Evolutionary conservation across 2,797 vertebrate genomes (phyloP).

Genomic region (Coregonus ussuriensis): DNA sequence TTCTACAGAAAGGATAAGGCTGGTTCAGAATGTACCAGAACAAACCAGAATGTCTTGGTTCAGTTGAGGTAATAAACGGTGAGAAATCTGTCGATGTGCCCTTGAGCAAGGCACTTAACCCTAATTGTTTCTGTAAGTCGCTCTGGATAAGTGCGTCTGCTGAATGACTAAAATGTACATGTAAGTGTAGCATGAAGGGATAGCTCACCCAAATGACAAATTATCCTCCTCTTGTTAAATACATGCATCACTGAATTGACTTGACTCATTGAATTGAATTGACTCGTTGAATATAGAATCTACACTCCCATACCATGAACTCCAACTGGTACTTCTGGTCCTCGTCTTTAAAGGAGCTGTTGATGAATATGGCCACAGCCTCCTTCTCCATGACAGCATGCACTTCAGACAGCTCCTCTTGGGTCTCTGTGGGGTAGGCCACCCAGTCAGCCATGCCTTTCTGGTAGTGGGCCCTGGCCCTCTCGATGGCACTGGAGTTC

Average conservation of each 20-base stretch:
- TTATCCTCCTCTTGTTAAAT: not conserved
- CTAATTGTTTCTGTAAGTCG: no score
- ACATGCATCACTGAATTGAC: not conserved
- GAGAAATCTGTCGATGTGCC: no score
- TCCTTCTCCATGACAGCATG: conserved; percentile 48
- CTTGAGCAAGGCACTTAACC: no score
- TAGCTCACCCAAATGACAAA: not conserved
- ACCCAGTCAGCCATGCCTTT: conserved; percentile 28
- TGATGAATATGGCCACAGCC: conserved; percentile 53
- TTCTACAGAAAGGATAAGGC: not conserved
- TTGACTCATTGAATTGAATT: no score
- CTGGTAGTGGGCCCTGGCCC: conserved; percentile 50
- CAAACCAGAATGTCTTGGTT: not conserved
- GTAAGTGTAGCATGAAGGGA: not conserved
- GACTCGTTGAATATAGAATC: not conserved
- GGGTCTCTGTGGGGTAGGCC: conserved; percentile 46
- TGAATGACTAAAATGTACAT: no score
- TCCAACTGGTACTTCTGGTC: conserved; percentile 29
- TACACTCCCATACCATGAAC: conserved; percentile 33
- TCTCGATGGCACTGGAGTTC: conserved; percentile 49
- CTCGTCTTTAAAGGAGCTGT: conserved; percentile 54
- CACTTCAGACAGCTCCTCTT: conserved; percentile 55
- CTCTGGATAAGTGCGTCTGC: no score
- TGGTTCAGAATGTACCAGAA: not conserved
- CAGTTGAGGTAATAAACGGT: not conserved